These are phyloP conservation scores for Barypeithes pellucidus DNA, from an alignment of 2,888 invertebrate genomes.

Conservation along the genomic window DNA sequence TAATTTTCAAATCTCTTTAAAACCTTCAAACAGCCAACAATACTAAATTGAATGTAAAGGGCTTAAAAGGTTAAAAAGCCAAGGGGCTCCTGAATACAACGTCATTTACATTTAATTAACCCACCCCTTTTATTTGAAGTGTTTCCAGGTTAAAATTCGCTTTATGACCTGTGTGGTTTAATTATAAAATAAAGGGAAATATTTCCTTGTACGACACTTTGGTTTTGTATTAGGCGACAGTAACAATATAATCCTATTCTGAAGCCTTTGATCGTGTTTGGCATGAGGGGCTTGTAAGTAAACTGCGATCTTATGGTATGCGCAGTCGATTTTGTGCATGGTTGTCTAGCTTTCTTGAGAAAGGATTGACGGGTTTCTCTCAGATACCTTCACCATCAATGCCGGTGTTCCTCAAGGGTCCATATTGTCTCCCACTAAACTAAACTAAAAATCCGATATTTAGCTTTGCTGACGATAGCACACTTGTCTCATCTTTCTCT, in stretches of 20 bases:
- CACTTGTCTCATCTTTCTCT: too few species aligned
- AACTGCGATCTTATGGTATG: too few species aligned
- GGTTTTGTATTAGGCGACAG: background rate
- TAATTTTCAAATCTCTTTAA: slow-evolving; percentile 27
- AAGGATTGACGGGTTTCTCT: too few species aligned
- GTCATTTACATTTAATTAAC: slow-evolving; percentile 40
- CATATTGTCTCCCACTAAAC: too few species aligned
- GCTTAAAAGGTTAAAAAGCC: slow-evolving; percentile 20
- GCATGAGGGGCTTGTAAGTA: too few species aligned
- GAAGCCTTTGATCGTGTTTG: too few species aligned
- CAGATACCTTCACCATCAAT: too few species aligned
- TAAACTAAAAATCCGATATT: too few species aligned
- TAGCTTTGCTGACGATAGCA: too few species aligned
- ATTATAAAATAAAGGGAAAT: slow-evolving; percentile 14
- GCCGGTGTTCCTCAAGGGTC: too few species aligned
- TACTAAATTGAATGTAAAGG: slow-evolving; percentile 15
- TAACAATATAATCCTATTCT: background rate
- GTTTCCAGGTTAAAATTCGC: slow-evolving; percentile 10
- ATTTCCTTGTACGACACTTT: background rate
- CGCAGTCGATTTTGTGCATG: too few species aligned
- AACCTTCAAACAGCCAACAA: slow-evolving; percentile 18
- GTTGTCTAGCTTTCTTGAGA: too few species aligned
- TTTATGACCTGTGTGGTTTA: slow-evolving; percentile 22
- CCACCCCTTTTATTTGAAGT: slow-evolving; percentile 21
- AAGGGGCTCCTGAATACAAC: slow-evolving; percentile 13